phyloP scores from a whole-genome alignment of 2,113 vertebrate genomes.

The Osmerus mordax region DNA sequence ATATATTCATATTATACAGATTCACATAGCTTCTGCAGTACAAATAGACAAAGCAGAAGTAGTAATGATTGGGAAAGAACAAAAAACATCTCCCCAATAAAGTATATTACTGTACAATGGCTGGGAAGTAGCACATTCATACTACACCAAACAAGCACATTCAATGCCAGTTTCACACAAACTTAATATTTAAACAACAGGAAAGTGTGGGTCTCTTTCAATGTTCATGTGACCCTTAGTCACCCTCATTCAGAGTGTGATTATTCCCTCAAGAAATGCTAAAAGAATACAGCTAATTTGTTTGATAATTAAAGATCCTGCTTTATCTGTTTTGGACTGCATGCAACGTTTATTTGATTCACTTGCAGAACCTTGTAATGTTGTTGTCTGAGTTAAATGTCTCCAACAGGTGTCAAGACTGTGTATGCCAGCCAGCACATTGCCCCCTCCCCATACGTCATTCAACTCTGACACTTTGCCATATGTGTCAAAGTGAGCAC shows the following conservation, averaged over 20 bases:
- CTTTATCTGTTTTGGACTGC: constrained; percentile 15
- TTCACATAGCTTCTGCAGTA: constrained; percentile 56
- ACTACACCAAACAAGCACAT: constrained; percentile 34
- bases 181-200: constrained; percentile 23
- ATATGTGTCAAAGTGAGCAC: constrained; percentile 32
- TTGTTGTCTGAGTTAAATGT: constrained; percentile 30
- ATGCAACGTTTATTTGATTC: constrained; percentile 22
- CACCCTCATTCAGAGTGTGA: constrained; percentile 35
- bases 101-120: constrained; percentile 59
- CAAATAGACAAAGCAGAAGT: constrained; percentile 49
- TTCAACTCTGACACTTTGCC: constrained; percentile 11
- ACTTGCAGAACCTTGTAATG: constrained; percentile 6
- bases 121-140: constrained; percentile 50
- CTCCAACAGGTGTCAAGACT: constrained; percentile 28
- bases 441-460: too few species aligned
- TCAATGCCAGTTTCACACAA: constrained; percentile 37
- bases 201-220: constrained; percentile 38
- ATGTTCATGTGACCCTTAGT: constrained; percentile 31
- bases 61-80: constrained; percentile 42
- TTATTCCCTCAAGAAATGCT: constrained; percentile 57
- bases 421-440: too few species aligned
- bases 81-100: constrained; percentile 35
- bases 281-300: constrained; percentile 31
- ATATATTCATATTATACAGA: constrained; percentile 64
- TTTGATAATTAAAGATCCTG: constrained; percentile 17